phyloP scores from a whole-genome alignment of 2,113 vertebrate genomes.

The Euleptes europaea region DNA sequence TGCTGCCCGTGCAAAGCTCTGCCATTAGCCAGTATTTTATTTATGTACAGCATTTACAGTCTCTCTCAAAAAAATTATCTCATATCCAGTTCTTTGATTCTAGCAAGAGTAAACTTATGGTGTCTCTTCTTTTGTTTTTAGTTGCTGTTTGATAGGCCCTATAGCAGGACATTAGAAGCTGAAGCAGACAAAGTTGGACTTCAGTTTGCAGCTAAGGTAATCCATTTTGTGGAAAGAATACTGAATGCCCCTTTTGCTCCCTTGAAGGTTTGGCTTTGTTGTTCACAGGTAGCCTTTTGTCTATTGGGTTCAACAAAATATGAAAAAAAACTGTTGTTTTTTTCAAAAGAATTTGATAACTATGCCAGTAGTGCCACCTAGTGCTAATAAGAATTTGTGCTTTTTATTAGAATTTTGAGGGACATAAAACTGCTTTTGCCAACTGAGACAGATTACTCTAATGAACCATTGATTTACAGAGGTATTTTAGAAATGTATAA shows the following conservation, averaged over 20 bases:
- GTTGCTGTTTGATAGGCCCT: conserved; percentile 88
- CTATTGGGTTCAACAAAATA: not conserved
- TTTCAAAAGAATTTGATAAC: conserved; percentile 16
- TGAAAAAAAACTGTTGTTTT: not conserved
- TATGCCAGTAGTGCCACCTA: conserved; percentile 73
- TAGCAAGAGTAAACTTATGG: not conserved
- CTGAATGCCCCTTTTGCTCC: not conserved
- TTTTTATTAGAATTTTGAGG: conserved; percentile 7
- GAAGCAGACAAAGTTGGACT: conserved; percentile 94
- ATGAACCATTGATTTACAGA: not conserved
- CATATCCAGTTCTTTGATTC: not conserved
- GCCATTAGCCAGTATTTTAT: too few relatives aligned
- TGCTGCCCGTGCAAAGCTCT: too few relatives aligned
- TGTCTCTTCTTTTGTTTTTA: conserved; percentile 65
- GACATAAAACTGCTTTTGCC: not conserved
- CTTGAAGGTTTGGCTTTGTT: not conserved
- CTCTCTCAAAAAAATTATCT: too few relatives aligned
- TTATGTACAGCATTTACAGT: too few relatives aligned
- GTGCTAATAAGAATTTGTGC: conserved; percentile 50
- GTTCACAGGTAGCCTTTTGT: not conserved
- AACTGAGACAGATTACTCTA: not conserved
- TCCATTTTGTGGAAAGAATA: not conserved
- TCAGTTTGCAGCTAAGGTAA: conserved; percentile 93
- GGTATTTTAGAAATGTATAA: not conserved
- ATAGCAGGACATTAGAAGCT: conserved; percentile 88